These are phyloP conservation scores for Menidia beryllina DNA, from an alignment of 2,113 vertebrate genomes.

Conservation along the genomic window DNA sequence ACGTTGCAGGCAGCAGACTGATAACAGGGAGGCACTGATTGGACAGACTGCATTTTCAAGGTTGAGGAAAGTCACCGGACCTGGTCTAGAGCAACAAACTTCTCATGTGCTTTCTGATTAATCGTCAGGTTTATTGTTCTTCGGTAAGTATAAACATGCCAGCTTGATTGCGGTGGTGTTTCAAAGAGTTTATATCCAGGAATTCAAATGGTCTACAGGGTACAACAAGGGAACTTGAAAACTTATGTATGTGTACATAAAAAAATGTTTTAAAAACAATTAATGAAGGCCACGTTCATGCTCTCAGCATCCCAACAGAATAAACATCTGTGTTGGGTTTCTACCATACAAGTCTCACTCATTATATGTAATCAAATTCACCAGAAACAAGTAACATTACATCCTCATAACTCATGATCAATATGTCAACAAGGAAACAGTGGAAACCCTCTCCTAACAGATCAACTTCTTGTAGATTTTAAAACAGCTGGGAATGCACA, in stretches of 20 bases:
- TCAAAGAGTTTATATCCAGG: conserved; percentile 9
- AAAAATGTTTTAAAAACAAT: conserved; percentile 29
- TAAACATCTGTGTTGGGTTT: conserved; percentile 10
- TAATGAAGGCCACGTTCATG: conserved; percentile 51
- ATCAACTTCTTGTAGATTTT: conserved; percentile 2
- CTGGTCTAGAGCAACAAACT: conserved; percentile 6
- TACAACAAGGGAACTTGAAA: conserved; percentile 13
- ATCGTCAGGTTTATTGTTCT: not conserved
- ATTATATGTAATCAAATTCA: conserved; percentile 75
- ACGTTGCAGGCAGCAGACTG: conserved; percentile 57
- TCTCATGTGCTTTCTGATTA: conserved; percentile 22
- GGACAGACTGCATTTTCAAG: conserved; percentile 66
- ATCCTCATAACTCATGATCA: conserved; percentile 75
- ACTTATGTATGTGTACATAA: not conserved
- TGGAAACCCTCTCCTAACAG: conserved; percentile 52
- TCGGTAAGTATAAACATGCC: conserved; percentile 7
- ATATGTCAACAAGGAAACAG: conserved; percentile 67
- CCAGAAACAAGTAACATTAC: conserved; percentile 58
- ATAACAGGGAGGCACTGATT: conserved; percentile 62
- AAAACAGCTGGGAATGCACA: not conserved
- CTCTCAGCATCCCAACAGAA: conserved; percentile 25
- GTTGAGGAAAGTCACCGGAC: conserved; percentile 63
- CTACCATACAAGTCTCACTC: no score
- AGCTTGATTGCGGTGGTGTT: conserved; percentile 1
- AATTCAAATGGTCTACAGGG: conserved; percentile 2